Percentiles rank a stretch among this genome's conserved stretches.
Conservation (phyloP, 2,113 vertebrate species). For the Gracilinanus agilis region DNA sequence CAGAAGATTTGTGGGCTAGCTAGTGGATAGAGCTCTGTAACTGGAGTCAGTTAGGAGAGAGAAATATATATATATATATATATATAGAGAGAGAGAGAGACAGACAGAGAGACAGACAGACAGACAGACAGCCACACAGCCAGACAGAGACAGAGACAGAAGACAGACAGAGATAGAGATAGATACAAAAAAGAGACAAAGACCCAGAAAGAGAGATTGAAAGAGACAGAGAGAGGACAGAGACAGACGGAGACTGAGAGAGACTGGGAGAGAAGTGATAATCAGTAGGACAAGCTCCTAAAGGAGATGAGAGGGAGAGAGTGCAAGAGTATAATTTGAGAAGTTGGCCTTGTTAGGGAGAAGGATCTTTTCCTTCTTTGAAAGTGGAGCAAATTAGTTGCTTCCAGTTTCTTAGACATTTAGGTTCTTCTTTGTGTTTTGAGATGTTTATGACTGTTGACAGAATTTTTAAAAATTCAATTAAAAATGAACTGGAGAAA, state of each 20-base stretch:
- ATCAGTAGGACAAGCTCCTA: background rate
- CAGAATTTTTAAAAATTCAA: background rate
- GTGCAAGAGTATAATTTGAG: background rate
- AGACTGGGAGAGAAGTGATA: too few species aligned
- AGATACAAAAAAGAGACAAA: too few species aligned
- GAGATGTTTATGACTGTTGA: background rate
- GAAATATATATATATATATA: too few species aligned
- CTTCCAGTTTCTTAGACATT: background rate
- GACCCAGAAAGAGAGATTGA: too few species aligned
- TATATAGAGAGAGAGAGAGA: background rate
- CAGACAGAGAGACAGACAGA: too few species aligned
- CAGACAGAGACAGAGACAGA: too few species aligned
- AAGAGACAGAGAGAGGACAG: too few species aligned
- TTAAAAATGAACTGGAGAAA: background rate
- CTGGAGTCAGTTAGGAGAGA: background rate
- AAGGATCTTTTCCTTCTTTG: background rate
- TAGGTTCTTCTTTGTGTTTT: background rate
- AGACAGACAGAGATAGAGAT: too few species aligned
- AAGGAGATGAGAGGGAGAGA: background rate
- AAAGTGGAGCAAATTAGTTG: background rate
- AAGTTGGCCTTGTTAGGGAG: background rate
- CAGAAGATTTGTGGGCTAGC: background rate
- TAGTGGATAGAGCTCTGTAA: background rate
- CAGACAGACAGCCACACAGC: background rate
- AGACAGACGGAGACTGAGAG: too few species aligned